Evolutionary conservation across 2,797 vertebrate genomes (phyloP), one percentile per base, ranked within the genome.

Genomic region (Malacoraja senta): DNA sequence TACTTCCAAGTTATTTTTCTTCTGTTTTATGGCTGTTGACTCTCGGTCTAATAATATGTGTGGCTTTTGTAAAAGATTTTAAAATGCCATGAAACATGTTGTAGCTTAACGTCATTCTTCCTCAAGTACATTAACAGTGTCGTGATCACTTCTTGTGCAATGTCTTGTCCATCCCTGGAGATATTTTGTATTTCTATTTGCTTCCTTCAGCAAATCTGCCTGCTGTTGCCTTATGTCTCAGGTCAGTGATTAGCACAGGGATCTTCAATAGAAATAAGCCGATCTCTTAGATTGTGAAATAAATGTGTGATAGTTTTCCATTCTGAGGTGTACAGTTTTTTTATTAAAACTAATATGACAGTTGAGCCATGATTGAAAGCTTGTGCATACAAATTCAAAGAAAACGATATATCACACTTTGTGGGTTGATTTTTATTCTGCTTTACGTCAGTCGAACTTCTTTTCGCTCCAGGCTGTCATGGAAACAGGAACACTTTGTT

Each of bases 381-480:
- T 88, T 88, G 63, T 65, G 15, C 63, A 24, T 84, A 9, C 17
- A 88, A 88, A 26, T 88, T 88, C 8, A 35, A 68, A 88, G 2
- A 32, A 78, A 65, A 88, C n/a, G 7, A 68, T 32, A 35, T 15
- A 68, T 63, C 63, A 24, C 65, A 88, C n/a, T 88, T 68, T 88
- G 84, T 19, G n/a, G 61, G 61, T 88, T 88, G 61, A 63, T 15
- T 88, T 68, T 88, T 65, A 63, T 17, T 63, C 29, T 88, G n/a
- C 8, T 88, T 65, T 88, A 61, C 84, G n/a, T 88, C 84, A 88
- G 15, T 68, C 35, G 61, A 63, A 8, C 65, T 65, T 88, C 61
- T 65, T 88, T 88, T n/a, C 68, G 84, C 84, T 88, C 84, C 84
- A 88, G 44, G 84, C 84, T 88, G 29, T 65, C 84, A 88, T 68